Percentiles rank a stretch among this genome's conserved stretches.
These are phyloP conservation scores for Fistularia commersonii DNA, from an alignment of 2,797 vertebrate genomes.

Conservation along the genomic window DNA sequence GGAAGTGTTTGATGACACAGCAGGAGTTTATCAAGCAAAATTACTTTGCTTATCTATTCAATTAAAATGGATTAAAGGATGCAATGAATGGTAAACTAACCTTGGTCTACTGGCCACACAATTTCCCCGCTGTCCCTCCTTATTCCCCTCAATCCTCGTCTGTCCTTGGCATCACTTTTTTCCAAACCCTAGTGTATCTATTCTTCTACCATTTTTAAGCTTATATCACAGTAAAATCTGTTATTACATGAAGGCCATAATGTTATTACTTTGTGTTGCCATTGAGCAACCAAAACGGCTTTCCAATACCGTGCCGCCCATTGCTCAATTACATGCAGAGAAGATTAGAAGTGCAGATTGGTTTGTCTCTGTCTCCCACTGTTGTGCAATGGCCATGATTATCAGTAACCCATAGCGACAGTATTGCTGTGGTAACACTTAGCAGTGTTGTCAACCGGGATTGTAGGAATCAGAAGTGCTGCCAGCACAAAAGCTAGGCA, in stretches of 20 bases:
- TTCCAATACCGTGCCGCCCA: slow-evolving; percentile 27
- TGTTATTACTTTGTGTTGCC: slow-evolving; percentile 36
- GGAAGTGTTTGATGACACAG: slow-evolving; percentile 53
- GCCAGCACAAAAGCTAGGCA: slow-evolving; percentile 23
- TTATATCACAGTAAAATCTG: slow-evolving; percentile 53
- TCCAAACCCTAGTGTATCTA: slow-evolving; percentile 8
- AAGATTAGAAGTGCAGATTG: slow-evolving; percentile 61
- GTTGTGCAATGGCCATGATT: slow-evolving; percentile 38
- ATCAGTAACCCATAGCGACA: slow-evolving; percentile 67
- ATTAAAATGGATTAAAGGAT: slow-evolving; percentile 65
- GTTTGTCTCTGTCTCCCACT: slow-evolving; percentile 64
- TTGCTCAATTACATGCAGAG: slow-evolving; percentile 48
- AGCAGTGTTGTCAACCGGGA: slow-evolving; percentile 55
- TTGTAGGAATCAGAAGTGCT: slow-evolving; percentile 52
- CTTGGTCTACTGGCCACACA: slow-evolving; percentile 47
- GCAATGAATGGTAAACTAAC: slow-evolving; percentile 54
- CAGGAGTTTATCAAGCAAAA: slow-evolving; percentile 60
- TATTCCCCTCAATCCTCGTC: slow-evolving; percentile 23
- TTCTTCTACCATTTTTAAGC: slow-evolving; percentile 33
- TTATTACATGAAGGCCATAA: slow-evolving; percentile 43
- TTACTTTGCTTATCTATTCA: slow-evolving; percentile 68
- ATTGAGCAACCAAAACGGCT: slow-evolving; percentile 30
- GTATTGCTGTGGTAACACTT: slow-evolving; percentile 64
- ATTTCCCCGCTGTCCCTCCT: slow-evolving; percentile 35
- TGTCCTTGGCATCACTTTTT: slow-evolving; percentile 20